Evolutionary conservation across 1,140 invertebrate species (phyloP).

Genomic region (Aleiodes sp.): DNA sequence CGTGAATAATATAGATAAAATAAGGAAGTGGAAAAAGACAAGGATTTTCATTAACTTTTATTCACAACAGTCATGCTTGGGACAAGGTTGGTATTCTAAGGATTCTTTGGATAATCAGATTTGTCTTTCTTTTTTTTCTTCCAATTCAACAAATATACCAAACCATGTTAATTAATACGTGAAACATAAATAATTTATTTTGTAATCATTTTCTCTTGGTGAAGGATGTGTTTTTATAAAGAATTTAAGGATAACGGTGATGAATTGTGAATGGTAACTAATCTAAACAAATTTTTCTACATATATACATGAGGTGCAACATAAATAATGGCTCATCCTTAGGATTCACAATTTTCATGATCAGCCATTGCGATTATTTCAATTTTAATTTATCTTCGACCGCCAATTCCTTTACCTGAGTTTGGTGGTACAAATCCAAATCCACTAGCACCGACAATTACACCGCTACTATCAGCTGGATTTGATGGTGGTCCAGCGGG

Average conservation of each 20-base stretch:
- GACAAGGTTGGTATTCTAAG: too few species aligned
- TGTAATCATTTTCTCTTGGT: background rate
- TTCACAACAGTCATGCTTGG: too few species aligned
- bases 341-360: background rate
- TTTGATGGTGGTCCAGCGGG: conserved; percentile 72
- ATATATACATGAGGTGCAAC: conserved; percentile 3
- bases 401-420: conserved; percentile 58
- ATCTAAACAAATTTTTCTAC: background rate
- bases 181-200: conserved; percentile 10
- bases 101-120: too few species aligned
- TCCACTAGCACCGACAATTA: conserved; percentile 76
- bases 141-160: background rate
- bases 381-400: conserved; percentile 39
- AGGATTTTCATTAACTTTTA: too few species aligned
- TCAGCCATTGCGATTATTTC: background rate
- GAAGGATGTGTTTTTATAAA: background rate
- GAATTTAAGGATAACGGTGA: background rate
- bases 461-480: conserved; percentile 73
- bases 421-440: conserved; percentile 79
- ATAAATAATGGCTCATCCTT: background rate
- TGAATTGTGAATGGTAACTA: background rate
- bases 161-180: conserved; percentile 1
- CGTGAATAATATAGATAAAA: too few species aligned
- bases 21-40: too few species aligned
- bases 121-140: too few species aligned